These are phyloP conservation scores for Creontiades dilutus DNA, from an alignment of 2,888 invertebrate species.

Conservation along the genomic window DNA sequence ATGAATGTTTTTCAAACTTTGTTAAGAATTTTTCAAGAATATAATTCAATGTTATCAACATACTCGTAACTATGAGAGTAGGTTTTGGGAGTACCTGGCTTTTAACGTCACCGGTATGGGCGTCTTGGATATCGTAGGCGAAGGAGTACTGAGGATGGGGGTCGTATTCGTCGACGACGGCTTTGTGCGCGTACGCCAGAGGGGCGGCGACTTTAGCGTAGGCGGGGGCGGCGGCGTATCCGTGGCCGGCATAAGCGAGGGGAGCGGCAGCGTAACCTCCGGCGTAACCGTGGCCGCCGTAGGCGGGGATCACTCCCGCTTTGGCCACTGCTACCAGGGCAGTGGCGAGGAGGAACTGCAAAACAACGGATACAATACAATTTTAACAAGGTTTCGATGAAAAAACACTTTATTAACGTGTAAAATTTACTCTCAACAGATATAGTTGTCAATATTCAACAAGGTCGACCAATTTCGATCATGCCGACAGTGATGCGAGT, in stretches of 20 bases:
- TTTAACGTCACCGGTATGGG: slow-evolving; percentile 76
- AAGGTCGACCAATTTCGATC: no score
- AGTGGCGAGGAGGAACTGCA: slow-evolving; percentile 75
- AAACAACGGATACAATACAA: not conserved
- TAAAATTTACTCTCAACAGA: no score
- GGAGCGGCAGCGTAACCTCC: slow-evolving; percentile 78
- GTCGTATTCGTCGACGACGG: slow-evolving; percentile 76
- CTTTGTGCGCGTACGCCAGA: slow-evolving; percentile 52
- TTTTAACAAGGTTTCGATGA: no score
- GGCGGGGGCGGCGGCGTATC: slow-evolving; percentile 77
- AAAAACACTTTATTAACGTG: no score
- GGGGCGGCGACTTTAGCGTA: slow-evolving; percentile 76
- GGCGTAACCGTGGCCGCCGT: slow-evolving; percentile 75
- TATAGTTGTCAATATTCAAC: no score
- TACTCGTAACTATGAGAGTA: no score
- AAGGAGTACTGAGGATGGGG: slow-evolving; percentile 76
- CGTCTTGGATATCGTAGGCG: slow-evolving; percentile 76
- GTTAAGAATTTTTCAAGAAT: no score
- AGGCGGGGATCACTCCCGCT: slow-evolving; percentile 76
- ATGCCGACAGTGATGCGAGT: no score
- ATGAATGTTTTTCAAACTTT: no score
- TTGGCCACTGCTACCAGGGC: slow-evolving; percentile 77
- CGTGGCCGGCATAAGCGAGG: slow-evolving; percentile 74
- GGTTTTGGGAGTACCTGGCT: slow-evolving; percentile 67
- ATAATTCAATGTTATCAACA: no score